Conservation (phyloP, 2,888 invertebrate genomes). For the Timema podura region DNA sequence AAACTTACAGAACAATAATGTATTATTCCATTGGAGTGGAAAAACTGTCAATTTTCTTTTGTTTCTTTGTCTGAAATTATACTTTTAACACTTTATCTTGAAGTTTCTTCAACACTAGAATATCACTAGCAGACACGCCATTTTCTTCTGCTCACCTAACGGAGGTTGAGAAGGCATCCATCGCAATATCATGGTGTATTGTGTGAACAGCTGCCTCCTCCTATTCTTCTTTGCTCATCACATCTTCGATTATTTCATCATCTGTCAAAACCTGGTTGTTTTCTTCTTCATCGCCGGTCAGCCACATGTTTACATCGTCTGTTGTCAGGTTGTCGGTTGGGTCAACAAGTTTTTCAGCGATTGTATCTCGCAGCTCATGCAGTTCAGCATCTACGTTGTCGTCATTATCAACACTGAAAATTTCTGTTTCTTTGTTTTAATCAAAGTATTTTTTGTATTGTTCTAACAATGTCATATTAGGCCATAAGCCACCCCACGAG, state of each 20-base stretch:
- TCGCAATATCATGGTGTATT: slow-evolving; percentile 11
- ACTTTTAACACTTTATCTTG: slow-evolving; percentile 9
- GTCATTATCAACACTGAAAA: not conserved
- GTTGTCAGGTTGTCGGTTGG: slow-evolving; percentile 8
- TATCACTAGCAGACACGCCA: slow-evolving; percentile 2
- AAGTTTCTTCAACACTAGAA: not conserved
- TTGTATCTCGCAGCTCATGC: not conserved
- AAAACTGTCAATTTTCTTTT: not conserved
- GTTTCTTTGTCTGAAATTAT: slow-evolving; percentile 3
- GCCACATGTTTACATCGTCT: not conserved
- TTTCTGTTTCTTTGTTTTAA: not conserved
- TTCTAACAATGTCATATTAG: not conserved
- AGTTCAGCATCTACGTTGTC: not conserved
- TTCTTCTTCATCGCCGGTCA: no score
- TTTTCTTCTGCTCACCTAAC: slow-evolving; percentile 2
- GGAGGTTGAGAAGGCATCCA: slow-evolving; percentile 3
- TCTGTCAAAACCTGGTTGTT: no score
- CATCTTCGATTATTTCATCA: no score
- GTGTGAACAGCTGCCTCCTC: not conserved
- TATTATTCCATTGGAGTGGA: not conserved
- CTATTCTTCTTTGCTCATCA: not conserved
- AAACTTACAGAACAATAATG: not conserved
- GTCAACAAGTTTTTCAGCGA: not conserved
- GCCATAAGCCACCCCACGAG: not conserved
- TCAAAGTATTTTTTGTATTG: not conserved